Conservation (phyloP, 1,140 invertebrate genomes). For the Littorina saxatilis region DNA sequence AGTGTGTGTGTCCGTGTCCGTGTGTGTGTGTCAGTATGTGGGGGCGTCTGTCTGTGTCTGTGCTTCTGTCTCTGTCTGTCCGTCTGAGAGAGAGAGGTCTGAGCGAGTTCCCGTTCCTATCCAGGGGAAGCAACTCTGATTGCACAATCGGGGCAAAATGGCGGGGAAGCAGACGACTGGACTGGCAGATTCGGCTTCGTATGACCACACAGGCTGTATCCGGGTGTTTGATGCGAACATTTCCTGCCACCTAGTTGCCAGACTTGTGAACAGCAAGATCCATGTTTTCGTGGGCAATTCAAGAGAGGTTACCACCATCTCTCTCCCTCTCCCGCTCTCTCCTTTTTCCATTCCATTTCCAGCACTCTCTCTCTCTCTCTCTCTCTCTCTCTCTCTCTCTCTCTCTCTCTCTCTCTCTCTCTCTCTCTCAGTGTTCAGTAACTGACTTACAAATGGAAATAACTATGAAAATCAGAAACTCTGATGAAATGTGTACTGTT, state of each 20-base stretch:
- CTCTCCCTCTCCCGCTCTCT: not conserved
- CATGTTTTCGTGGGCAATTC: not conserved
- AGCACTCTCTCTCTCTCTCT: not conserved
- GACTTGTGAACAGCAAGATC: not conserved
- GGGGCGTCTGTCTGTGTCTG: not conserved
- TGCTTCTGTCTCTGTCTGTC: not conserved
- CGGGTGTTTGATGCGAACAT: not conserved
- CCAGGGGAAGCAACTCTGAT: too few species aligned
- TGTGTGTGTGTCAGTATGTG: not conserved
- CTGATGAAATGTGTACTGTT: too few species aligned
- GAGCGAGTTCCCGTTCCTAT: too few species aligned
- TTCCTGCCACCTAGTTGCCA: not conserved
- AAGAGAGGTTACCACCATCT: not conserved
- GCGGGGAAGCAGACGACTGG: not conserved
- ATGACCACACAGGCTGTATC: not conserved
- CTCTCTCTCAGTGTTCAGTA: not conserved
- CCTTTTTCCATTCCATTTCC: too few species aligned
- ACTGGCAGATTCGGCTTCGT: not conserved
- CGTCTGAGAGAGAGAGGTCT: too few species aligned
- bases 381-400: not conserved
- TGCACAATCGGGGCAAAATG: too few species aligned
- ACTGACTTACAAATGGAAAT: too few species aligned
- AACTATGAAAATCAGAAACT: too few species aligned
- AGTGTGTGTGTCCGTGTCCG: not conserved
- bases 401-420: not conserved